Percentiles rank a stretch among this genome's conserved stretches.
Conservation (phyloP, 2,888 invertebrate genomes). For the Heliconius ismenius region DNA sequence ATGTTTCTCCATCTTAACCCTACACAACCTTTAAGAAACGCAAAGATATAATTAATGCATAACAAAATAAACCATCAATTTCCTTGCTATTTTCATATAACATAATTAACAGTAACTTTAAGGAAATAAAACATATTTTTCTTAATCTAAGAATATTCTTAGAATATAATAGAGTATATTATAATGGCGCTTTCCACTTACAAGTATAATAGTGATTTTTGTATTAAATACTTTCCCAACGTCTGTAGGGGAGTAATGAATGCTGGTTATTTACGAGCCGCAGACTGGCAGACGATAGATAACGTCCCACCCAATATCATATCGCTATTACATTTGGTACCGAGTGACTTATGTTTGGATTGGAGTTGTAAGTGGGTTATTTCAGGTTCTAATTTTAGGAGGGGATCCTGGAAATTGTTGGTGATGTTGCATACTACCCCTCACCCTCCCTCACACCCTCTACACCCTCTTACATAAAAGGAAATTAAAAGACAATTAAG, state of each 20-base stretch:
- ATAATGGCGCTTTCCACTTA: slow-evolving; percentile 48
- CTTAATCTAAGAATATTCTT: slow-evolving; percentile 14
- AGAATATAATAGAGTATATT: slow-evolving; percentile 33
- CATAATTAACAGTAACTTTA: slow-evolving; percentile 10
- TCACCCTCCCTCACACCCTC: too few relatives aligned
- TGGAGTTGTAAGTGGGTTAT: slow-evolving; percentile 38
- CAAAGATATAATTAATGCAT: neutral
- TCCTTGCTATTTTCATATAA: neutral
- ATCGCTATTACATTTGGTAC: slow-evolving; percentile 65
- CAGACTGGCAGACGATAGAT: slow-evolving; percentile 67
- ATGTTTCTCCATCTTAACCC: too few relatives aligned
- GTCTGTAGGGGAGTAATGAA: slow-evolving; percentile 66
- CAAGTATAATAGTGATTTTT: slow-evolving; percentile 50
- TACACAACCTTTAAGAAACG: too few relatives aligned
- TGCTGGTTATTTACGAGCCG: slow-evolving; percentile 68
- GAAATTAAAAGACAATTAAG: slow-evolving; percentile 31
- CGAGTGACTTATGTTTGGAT: slow-evolving; percentile 55
- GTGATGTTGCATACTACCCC: too few relatives aligned
- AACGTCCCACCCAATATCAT: slow-evolving; percentile 69
- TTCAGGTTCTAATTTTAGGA: slow-evolving; percentile 32
- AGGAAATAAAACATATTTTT: slow-evolving; percentile 13
- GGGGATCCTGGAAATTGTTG: too few relatives aligned
- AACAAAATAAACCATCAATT: neutral
- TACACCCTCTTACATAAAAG: neutral
- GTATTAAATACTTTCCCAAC: slow-evolving; percentile 65